Conservation (phyloP, 2,888 invertebrate genomes). For the Clistopyga incitator region DNA sequence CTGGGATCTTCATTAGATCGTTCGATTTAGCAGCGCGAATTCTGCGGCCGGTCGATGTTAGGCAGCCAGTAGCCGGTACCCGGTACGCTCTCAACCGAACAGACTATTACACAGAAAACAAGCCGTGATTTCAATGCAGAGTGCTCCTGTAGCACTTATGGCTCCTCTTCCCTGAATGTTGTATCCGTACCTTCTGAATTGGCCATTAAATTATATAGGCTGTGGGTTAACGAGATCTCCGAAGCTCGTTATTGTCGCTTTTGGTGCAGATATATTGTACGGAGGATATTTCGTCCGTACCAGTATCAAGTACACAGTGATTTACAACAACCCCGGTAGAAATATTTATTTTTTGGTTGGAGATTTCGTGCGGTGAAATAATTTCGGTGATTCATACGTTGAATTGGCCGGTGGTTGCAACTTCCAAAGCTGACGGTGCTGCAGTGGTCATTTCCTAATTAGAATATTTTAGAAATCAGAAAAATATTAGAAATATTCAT, state of each 20-base stretch:
- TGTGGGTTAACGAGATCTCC: conserved; percentile 11
- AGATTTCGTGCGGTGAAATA: background rate
- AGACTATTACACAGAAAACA: background rate
- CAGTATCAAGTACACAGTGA: background rate
- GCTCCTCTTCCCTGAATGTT: background rate
- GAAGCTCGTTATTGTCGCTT: background rate
- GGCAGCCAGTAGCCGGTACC: too few relatives aligned
- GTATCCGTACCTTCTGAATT: background rate
- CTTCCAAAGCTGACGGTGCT: too few relatives aligned
- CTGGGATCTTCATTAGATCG: conserved; percentile 67
- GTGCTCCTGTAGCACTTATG: conserved; percentile 9
- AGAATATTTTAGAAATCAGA: too few relatives aligned
- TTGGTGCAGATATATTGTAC: background rate
- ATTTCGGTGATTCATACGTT: background rate
- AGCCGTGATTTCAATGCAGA: conserved; percentile 8
- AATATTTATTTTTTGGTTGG: background rate
- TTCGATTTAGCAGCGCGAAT: conserved; percentile 65
- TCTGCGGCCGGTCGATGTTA: conserved; percentile 26
- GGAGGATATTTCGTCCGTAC: background rate
- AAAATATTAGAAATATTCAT: too few relatives aligned
- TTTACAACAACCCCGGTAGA: background rate
- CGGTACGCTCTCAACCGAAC: background rate
- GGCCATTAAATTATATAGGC: conserved; percentile 7
- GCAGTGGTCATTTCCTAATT: too few relatives aligned
- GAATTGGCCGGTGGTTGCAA: too few relatives aligned